Evolutionary conservation across 2,797 vertebrate genomes (phyloP), one percentile per base, ranked within the genome.

Genomic region (Diplodus puntazzo): DNA sequence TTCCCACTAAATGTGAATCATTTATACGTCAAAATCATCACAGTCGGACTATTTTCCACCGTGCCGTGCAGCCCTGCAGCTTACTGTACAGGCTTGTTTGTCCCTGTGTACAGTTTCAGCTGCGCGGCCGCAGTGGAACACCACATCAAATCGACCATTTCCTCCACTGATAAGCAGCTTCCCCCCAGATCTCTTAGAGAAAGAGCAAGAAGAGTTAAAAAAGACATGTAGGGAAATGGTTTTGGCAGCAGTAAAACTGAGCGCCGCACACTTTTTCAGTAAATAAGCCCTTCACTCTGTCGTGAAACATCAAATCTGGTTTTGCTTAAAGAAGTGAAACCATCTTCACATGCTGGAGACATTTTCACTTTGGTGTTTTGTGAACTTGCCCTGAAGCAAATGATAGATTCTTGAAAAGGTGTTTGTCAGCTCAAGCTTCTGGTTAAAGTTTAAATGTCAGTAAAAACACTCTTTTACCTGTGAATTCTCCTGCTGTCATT

Each of bases 91-190:
- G 10, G 9, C 20, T 46, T 72, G 50, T 77, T 48, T 23, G 48
- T 75, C 58, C 25, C 27, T 46, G 17, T 65, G 61, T 57, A 70
- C 78, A 91, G 89, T 87, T 92, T 89, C 74, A 77, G 82, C 80
- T 92, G 89, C 54, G 78, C 77, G 72, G 82, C 80, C 67, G n/a
- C 88, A 85, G 84, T 83, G 91, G 88, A 90, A 84, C 11, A 57
- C 93, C 94, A 93, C 86, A 95, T 95, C 92, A 92, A 94, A 94
- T 93, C 54, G 6, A 91, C 78, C 91, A 80, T 95, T 95, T 95
- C 94, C 92, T 95, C 77, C 70, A 72, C 81, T 90, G 85, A 94
- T 91, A 92, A 92, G 88, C 92, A 93, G 88, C 83, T 93, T 95
- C 93, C 39, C 30, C 8, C 93, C 93, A 95, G 94, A 94, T 86